Conservation (phyloP, 2,888 invertebrate species). For the Blastobasis lacticolella region DNA sequence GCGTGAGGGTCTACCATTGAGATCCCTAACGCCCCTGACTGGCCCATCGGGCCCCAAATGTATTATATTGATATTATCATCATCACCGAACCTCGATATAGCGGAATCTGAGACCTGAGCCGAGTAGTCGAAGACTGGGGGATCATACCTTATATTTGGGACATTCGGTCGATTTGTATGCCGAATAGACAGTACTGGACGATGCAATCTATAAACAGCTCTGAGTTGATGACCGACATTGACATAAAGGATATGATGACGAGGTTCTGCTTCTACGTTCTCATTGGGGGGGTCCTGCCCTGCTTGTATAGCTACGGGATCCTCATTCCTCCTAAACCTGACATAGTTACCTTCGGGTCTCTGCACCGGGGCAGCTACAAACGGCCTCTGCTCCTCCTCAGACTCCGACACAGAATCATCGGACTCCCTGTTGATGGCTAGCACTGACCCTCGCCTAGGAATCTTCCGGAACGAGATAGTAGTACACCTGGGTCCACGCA, state of each 20-base stretch:
- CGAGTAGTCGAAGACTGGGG: conserved; percentile 18
- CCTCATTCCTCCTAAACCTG: no score
- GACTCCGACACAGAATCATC: no score
- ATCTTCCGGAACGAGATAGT: no score
- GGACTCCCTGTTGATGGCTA: no score
- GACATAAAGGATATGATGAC: conserved; percentile 38
- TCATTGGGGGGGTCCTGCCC: no score
- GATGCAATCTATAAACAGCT: conserved; percentile 24
- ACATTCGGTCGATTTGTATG: background rate
- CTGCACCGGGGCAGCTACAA: no score
- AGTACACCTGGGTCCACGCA: no score
- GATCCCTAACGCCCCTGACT: conserved; percentile 8
- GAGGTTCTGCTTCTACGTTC: conserved; percentile 17
- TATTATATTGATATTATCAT: conserved; percentile 40
- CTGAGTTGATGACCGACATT: conserved; percentile 31
- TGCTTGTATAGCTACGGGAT: no score
- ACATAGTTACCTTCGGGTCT: no score
- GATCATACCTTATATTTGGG: conserved; percentile 13
- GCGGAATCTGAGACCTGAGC: conserved; percentile 46
- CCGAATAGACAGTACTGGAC: background rate
- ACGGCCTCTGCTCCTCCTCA: no score
- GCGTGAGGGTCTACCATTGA: conserved; percentile 37
- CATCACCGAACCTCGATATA: conserved; percentile 45
- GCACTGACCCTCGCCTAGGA: no score
- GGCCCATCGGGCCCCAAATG: conserved; percentile 33